Evolutionary conservation across 2,113 vertebrate species (phyloP).

Genomic region (Steatornis caripensis): DNA sequence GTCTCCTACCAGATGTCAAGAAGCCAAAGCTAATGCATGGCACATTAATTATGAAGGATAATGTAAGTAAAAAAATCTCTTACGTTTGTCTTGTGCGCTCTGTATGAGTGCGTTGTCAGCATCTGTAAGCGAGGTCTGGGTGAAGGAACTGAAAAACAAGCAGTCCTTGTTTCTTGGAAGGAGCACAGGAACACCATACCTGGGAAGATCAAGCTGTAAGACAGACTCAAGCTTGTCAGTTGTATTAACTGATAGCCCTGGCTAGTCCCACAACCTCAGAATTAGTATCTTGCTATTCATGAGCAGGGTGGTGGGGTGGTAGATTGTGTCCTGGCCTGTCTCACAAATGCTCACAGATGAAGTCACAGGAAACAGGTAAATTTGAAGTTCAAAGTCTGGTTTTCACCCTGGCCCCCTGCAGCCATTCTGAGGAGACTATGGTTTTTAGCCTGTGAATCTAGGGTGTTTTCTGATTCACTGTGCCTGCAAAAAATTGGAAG

Average conservation of each 20-base stretch:
- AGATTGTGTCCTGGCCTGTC: background rate
- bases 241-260: background rate
- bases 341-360: background rate
- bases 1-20: slow-evolving; percentile 84
- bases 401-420: too few relatives aligned
- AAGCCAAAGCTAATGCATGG: slow-evolving; percentile 90
- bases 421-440: background rate
- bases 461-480: too few relatives aligned
- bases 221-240: too few relatives aligned
- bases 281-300: background rate
- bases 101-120: accelerated
- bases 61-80: slow-evolving; percentile 71
- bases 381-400: background rate
- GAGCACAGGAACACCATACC: background rate
- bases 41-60: slow-evolving; percentile 94
- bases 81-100: too few relatives aligned
- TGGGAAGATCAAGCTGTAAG: background rate
- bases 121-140: accelerated
- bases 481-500: background rate
- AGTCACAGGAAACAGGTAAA: background rate
- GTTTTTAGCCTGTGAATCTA: background rate
- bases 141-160: background rate
- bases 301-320: background rate
- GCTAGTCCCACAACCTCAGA: background rate
- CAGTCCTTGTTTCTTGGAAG: background rate